phyloP scores from a whole-genome alignment of 2,113 vertebrate species.

The Crotophaga sulcirostris region DNA sequence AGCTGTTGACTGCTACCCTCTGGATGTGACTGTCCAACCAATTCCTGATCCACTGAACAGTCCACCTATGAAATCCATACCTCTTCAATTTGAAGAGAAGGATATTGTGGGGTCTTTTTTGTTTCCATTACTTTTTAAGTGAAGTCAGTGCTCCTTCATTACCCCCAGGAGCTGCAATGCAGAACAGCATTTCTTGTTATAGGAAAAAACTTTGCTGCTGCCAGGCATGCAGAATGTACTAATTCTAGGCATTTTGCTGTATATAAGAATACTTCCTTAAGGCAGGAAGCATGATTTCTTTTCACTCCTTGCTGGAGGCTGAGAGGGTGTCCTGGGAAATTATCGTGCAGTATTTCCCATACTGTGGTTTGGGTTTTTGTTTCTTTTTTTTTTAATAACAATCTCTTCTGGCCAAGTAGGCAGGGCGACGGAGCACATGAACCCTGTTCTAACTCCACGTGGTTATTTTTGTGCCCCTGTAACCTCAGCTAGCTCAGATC shows the following conservation, averaged over 20 bases:
- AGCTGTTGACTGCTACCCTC: no score
- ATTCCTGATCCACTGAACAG: no score
- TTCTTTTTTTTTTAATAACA: not conserved
- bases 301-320: not conserved
- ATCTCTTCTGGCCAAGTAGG: not conserved
- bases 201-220: not conserved
- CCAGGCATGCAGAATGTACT: not conserved
- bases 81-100: no score
- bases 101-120: not conserved
- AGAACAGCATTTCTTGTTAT: not conserved
- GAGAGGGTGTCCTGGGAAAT: not conserved
- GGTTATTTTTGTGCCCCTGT: slow-evolving; percentile 33
- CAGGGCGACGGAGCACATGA: not conserved
- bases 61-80: no score
- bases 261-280: not conserved
- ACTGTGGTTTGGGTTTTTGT: not conserved
- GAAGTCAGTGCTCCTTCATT: not conserved
- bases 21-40: no score
- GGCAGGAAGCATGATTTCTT: not conserved
- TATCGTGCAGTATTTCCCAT: not conserved
- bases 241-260: not conserved
- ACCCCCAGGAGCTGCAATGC: not conserved
- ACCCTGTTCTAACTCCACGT: not conserved
- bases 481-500: slow-evolving; percentile 18
- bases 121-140: not conserved